A percentile compares a stretch with the other conserved stretches of the same genome.
Evolutionary conservation across 2,113 vertebrate genomes (phyloP).

Genomic region (Poeciliopsis occidentalis): DNA sequence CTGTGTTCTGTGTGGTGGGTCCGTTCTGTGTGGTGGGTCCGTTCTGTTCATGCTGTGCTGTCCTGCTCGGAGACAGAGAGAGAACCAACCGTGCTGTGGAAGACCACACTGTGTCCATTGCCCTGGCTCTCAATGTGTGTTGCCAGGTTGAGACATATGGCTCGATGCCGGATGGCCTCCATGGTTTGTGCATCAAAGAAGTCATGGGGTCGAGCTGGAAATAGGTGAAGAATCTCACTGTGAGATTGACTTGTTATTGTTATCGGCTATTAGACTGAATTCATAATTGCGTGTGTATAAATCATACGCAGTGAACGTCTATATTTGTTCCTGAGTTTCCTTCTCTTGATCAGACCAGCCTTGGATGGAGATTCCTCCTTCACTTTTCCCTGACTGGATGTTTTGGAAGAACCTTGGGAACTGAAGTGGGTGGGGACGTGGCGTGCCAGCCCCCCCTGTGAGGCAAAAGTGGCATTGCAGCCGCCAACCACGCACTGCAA

Average conservation of each 20-base stretch:
- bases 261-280: background rate
- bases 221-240: too few relatives aligned
- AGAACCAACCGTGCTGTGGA: slow-evolving; percentile 93
- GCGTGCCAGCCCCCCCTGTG: too few relatives aligned
- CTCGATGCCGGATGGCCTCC: slow-evolving; percentile 96
- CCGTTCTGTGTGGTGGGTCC: too few relatives aligned
- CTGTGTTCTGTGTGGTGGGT: too few relatives aligned
- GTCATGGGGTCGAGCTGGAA: slow-evolving; percentile 95
- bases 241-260: too few relatives aligned
- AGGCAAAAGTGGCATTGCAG: too few relatives aligned
- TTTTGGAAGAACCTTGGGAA: slow-evolving; percentile 91
- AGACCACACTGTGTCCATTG: slow-evolving; percentile 98
- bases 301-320: slow-evolving; percentile 90
- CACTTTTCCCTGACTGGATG: slow-evolving; percentile 89
- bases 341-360: slow-evolving; percentile 94
- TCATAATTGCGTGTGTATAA: background rate
- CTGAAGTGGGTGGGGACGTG: too few relatives aligned
- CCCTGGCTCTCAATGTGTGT: slow-evolving; percentile 98
- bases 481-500: too few relatives aligned
- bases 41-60: background rate
- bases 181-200: slow-evolving; percentile 98
- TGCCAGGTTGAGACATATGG: slow-evolving; percentile 97
- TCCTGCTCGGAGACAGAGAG: background rate
- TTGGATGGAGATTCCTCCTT: slow-evolving; percentile 99
- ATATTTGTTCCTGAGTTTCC: slow-evolving; percentile 93